Conservation (phyloP, 2,888 invertebrate genomes). For the Panzeria rudis region DNA sequence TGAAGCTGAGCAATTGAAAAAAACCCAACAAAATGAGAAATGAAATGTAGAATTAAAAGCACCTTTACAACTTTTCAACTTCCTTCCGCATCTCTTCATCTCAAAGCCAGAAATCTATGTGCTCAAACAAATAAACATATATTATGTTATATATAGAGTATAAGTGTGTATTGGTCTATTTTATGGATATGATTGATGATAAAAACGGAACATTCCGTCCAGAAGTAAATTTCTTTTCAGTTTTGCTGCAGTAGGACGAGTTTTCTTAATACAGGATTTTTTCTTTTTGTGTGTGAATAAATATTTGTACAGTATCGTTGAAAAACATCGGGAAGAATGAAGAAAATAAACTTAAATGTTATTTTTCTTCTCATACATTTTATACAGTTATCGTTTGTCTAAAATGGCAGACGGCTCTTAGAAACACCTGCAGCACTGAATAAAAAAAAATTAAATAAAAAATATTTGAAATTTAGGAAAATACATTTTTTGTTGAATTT, state of each 20-base stretch:
- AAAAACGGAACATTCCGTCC: constrained; percentile 52
- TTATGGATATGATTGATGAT: constrained; percentile 71
- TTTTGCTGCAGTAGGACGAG: constrained; percentile 12
- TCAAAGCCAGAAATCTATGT: constrained; percentile 24
- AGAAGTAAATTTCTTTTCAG: constrained; percentile 34
- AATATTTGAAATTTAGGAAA: constrained; percentile 12
- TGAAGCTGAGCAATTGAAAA: constrained; percentile 16
- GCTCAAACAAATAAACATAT: constrained; percentile 2
- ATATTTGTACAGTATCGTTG: constrained; percentile 25
- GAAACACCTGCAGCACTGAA: constrained; percentile 69
- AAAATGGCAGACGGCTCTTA: constrained; percentile 70
- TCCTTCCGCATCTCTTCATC: constrained; percentile 17
- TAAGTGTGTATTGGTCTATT: constrained; percentile 18
- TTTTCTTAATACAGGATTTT: neutral
- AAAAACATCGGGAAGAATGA: constrained; percentile 39
- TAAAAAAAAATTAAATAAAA: constrained; percentile 7
- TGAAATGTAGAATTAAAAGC: constrained; percentile 53
- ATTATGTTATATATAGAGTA: neutral
- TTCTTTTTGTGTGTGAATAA: neutral
- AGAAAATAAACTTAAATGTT: constrained; percentile 22
- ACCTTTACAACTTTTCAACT: constrained; percentile 58
- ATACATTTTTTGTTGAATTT: neutral
- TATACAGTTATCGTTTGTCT: constrained; percentile 67
- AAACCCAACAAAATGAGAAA: constrained; percentile 33
- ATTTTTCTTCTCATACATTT: constrained; percentile 51